These are phyloP conservation scores for Pteropus rufus DNA, from an alignment of 2,797 vertebrate genomes.

Conservation along the genomic window DNA sequence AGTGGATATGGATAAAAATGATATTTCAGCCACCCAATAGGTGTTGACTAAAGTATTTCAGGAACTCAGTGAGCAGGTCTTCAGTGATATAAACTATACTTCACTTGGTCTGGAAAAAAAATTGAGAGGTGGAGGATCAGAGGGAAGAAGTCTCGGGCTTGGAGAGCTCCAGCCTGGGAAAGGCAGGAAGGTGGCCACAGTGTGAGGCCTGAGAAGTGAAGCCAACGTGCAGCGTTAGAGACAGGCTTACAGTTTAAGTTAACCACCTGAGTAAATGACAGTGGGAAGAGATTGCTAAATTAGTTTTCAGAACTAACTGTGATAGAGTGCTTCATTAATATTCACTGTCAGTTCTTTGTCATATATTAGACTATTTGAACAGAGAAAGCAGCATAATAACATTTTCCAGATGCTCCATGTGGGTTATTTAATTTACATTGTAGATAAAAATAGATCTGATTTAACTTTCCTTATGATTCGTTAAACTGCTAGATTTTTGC, in stretches of 20 bases:
- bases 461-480: background rate
- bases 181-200: background rate
- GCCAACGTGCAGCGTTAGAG: accelerated
- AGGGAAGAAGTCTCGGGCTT: background rate
- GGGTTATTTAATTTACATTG: background rate
- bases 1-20: background rate
- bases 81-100: background rate
- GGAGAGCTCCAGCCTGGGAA: too few species aligned
- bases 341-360: background rate
- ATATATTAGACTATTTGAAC: conserved; percentile 22
- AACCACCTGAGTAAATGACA: background rate
- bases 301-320: background rate
- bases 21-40: background rate
- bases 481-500: conserved; percentile 38
- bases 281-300: background rate
- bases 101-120: background rate
- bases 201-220: background rate
- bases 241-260: too few species aligned
- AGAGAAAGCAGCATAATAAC: background rate
- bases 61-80: background rate
- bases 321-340: conserved; percentile 35
- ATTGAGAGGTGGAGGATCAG: background rate
- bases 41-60: background rate
- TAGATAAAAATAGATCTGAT: conserved; percentile 7
- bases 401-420: background rate